phyloP scores from a whole-genome alignment of 2,113 vertebrate species.

The Chamaetylas fuelleborni region DNA sequence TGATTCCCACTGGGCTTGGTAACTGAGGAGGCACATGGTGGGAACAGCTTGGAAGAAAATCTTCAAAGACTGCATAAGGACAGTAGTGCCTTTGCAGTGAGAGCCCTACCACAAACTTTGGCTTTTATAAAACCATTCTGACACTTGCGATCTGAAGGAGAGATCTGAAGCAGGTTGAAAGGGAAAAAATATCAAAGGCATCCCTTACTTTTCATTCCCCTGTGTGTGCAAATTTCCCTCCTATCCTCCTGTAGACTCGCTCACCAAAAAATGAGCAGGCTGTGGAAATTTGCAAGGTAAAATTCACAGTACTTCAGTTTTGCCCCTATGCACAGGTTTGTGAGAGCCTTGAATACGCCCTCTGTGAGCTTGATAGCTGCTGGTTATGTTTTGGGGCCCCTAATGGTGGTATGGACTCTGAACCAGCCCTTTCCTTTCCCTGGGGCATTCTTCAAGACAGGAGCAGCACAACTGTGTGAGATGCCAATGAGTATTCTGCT shows the following conservation, averaged over 20 bases:
- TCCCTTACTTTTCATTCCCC: background rate
- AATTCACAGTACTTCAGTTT: background rate
- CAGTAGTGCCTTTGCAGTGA: background rate
- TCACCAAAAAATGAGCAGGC: background rate
- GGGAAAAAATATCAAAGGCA: background rate
- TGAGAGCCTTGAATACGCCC: background rate
- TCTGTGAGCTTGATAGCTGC: background rate
- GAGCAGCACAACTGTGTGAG: background rate
- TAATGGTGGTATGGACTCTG: background rate
- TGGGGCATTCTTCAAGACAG: background rate
- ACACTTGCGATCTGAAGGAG: background rate
- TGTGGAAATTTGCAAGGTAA: accelerated
- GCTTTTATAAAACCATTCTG: background rate
- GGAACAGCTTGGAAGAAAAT: conserved; percentile 19
- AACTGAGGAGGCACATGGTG: background rate
- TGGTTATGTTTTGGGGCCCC: background rate
- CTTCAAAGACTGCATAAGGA: background rate
- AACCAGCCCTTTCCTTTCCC: background rate
- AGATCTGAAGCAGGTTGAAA: background rate
- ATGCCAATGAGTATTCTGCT: background rate
- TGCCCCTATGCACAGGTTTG: background rate
- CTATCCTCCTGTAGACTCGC: background rate
- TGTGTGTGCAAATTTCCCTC: background rate
- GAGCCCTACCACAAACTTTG: background rate
- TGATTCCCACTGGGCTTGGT: conserved; percentile 14